Conservation (phyloP, 2,888 invertebrate species). For the Ormia ochracea region DNA sequence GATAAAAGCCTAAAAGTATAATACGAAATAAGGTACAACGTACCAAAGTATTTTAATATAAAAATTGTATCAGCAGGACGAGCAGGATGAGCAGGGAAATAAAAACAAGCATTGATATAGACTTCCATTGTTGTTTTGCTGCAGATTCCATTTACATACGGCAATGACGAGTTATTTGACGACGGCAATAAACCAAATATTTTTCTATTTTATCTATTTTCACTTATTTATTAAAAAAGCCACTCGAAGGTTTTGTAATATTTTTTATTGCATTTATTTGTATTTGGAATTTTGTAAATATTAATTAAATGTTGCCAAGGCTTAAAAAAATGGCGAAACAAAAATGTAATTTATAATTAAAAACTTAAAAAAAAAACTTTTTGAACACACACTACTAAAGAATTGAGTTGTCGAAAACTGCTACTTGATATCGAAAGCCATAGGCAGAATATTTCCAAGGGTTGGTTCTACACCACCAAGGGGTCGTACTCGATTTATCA, state of each 20-base stretch:
- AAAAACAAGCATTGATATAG: slow-evolving; percentile 42
- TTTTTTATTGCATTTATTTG: neutral
- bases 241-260: neutral
- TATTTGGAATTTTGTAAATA: neutral
- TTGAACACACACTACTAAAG: no score
- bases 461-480: no score
- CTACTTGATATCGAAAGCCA: no score
- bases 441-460: no score
- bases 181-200: slow-evolving; percentile 37
- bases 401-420: no score
- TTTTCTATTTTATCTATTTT: slow-evolving; percentile 18
- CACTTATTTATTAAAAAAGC: neutral
- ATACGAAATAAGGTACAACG: slow-evolving; percentile 25
- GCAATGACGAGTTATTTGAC: neutral
- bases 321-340: neutral
- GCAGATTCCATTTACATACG: no score
- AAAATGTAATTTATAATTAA: no score
- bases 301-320: neutral
- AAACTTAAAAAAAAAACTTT: no score
- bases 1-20: slow-evolving; percentile 31
- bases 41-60: slow-evolving; percentile 21
- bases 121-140: slow-evolving; percentile 29
- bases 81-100: slow-evolving; percentile 24
- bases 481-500: no score
- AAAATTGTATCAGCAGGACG: neutral